Base-by-base conservation (phyloP, 1,140 invertebrate genomes). In the Oppia nitens region DNA sequence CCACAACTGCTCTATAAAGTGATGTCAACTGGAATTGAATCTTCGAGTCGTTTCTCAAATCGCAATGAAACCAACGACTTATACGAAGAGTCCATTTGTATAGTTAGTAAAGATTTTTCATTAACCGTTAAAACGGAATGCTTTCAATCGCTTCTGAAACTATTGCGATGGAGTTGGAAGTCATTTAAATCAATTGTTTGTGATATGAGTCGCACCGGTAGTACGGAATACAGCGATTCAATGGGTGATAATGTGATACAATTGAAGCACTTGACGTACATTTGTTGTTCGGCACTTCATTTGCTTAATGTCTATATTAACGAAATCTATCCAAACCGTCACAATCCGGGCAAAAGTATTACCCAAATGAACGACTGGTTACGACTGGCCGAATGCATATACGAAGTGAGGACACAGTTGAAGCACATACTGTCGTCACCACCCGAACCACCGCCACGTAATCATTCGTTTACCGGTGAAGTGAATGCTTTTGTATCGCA, bases 1-100 rank as follows among this genome's bases (percentile, higher is more conserved):
- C 93, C 94, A 0, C 87, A 90, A 67, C 74, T 98, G 11, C 72
- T 96, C 0, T 98, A 96, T 71, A 79, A 83, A 32, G 77, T n/a
- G n/a, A n/a, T n/a, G n/a, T n/a, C n/a, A n/a, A n/a, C n/a, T n/a
- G n/a, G n/a, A n/a, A n/a, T n/a, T n/a, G n/a, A n/a, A n/a, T n/a
- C n/a, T n/a, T n/a, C n/a, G n/a, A n/a, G n/a, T n/a, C n/a, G n/a
- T n/a, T 6, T 40, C 32, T 56, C 28, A 17, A 56, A 56, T 50
- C 28, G 2, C 14, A 26, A 56, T 56, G 23, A n/a, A 20, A 9
- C 6, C 32, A 40, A 17, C 32, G 6, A 6, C 17, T 17, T 21
- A 23, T n/a, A 56, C 12, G 20, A 25, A 47, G 53, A 54, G 24
- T 11, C 49, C 20, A 20, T 26, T 50, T 26, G 24, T 50, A 50